Base-by-base conservation (phyloP, 1,140 invertebrate genomes). In the Caenorhabditis tropicalis region DNA sequence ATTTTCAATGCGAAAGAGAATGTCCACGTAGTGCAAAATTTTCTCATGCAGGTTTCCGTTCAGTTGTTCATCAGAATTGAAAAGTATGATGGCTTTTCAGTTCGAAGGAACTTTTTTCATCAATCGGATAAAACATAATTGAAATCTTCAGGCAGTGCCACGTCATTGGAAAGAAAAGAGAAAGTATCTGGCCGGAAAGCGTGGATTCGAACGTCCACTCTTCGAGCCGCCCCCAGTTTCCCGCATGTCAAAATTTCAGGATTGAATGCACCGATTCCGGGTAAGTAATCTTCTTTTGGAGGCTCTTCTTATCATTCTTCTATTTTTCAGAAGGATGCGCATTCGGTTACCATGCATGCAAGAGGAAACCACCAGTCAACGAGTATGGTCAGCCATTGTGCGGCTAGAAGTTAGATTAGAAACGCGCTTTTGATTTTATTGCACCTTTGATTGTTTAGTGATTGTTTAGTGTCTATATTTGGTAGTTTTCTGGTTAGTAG, bases 311-410 rank as follows among this genome's bases (percentile, higher is more conserved):
- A 43, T 43, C n/a, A n/a, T n/a, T n/a, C n/a, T 43, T 74, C 16
- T 95, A 96, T 0, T 97, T 98, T 90, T 96, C 96, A 1, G 96
- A 99, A 88, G 95, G 95, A 9, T 99, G 97, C 91, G 95, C 96
- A 0, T 99, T 99, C 92, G 98, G 98, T 36, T 99, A 99, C 92
- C 98, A 99, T 93, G 97, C 97, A 2, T 97, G 97, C 65, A 99
- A 97, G 97, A 97, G 98, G 80, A 99, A 99, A 92, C 98, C 98
- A n/a, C 98, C 98, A 1, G 98, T 99, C 0, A 98, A 99, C 93
- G 97, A 99, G 92, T 95, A 94, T 87, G 98, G 98, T 21, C 95
- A 97, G 92, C 98, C 98, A 0, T 92, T 99, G 0, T 99, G 99
- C 92, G 98, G 98, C n/a, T n/a, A n/a, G n/a, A n/a, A n/a, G n/a